Evolutionary conservation across 1,140 invertebrate genomes (phyloP).

Genomic region (Nasonia giraulti): DNA sequence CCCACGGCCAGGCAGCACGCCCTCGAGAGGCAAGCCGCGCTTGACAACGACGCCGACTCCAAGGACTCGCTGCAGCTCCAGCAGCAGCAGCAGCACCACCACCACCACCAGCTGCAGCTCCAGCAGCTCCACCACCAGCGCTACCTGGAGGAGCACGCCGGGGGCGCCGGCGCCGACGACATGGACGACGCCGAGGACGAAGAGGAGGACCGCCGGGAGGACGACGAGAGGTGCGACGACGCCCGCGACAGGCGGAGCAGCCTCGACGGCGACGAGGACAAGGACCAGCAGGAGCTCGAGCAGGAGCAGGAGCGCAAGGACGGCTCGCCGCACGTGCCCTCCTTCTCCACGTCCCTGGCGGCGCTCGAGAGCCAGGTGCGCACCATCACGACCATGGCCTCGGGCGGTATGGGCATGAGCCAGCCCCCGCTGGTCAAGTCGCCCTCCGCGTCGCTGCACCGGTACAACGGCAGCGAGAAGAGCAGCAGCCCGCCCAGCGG

Average conservation of each 20-base stretch:
- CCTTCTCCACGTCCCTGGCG: conserved; percentile 83
- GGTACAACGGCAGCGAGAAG: conserved; percentile 75
- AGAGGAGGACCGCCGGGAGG: conserved; percentile 68
- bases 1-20: conserved; percentile 76
- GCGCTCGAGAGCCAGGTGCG: conserved; percentile 85
- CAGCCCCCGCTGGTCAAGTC: conserved; percentile 18
- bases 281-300: conserved; percentile 78
- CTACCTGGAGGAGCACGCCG: conserved; percentile 68
- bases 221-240: conserved; percentile 68
- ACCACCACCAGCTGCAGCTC: conserved; percentile 57
- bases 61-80: conserved; percentile 64
- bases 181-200: conserved; percentile 70
- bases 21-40: conserved; percentile 64
- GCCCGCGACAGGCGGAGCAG: conserved; percentile 57
- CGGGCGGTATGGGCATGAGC: conserved; percentile 55
- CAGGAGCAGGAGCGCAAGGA: conserved; percentile 79
- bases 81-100: conserved; percentile 58
- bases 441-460: conserved; percentile 64
- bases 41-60: conserved; percentile 65
- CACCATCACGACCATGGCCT: conserved; percentile 77
- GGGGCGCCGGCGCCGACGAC: conserved; percentile 62
- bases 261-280: conserved; percentile 71
- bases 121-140: conserved; percentile 67
- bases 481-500: conserved; percentile 72
- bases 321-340: conserved; percentile 78